phyloP scores from a whole-genome alignment of 2,888 invertebrate species.

The Tachina grossa region DNA sequence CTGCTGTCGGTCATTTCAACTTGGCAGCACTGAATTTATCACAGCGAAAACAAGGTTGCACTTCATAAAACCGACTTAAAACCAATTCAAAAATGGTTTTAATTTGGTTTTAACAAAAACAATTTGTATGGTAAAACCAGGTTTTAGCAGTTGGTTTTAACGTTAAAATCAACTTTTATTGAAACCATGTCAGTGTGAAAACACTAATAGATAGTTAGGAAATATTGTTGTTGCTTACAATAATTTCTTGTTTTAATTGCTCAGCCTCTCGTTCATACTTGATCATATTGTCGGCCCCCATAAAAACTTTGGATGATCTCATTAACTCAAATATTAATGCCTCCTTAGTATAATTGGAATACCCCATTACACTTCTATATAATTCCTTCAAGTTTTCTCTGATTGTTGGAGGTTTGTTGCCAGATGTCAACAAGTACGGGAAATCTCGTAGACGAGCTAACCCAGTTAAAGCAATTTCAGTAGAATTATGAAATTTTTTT shows the following conservation, averaged over 20 bases:
- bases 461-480: slow-evolving; percentile 74
- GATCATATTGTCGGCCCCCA: slow-evolving; percentile 71
- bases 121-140: too few species aligned
- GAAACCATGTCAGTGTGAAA: too few species aligned
- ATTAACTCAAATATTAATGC: slow-evolving; percentile 77
- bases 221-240: slow-evolving; percentile 51
- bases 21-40: too few species aligned
- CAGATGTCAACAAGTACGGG: slow-evolving; percentile 64
- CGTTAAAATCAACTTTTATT: too few species aligned
- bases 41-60: too few species aligned
- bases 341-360: slow-evolving; percentile 76
- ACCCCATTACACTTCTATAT: slow-evolving; percentile 70
- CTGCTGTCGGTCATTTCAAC: too few species aligned
- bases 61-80: too few species aligned
- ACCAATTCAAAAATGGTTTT: too few species aligned
- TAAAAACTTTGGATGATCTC: slow-evolving; percentile 75
- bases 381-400: slow-evolving; percentile 54
- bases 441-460: slow-evolving; percentile 73
- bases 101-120: too few species aligned
- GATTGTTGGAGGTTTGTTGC: slow-evolving; percentile 14
- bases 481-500: slow-evolving; percentile 73
- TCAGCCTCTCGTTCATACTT: slow-evolving; percentile 73
- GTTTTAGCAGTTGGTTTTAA: too few species aligned
- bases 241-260: slow-evolving; percentile 69
- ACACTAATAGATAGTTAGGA: too few species aligned